Conservation (phyloP, 2,888 invertebrate genomes). For the Congeria kusceri region DNA sequence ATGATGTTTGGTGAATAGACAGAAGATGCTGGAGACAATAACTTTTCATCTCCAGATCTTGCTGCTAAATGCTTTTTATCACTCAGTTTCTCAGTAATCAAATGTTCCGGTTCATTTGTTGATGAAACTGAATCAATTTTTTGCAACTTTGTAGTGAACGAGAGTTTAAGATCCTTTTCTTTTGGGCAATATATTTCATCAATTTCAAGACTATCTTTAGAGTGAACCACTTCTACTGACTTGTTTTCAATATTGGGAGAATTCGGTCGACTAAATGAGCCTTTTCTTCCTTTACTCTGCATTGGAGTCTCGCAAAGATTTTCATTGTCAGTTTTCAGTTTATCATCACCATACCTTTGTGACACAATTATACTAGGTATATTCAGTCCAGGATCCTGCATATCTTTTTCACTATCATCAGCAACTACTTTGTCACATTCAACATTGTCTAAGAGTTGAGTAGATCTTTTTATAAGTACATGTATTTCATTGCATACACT, state of each 20-base stretch:
- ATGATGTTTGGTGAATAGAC: conserved; percentile 69
- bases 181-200: conserved; percentile 71
- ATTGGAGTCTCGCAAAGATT: neutral
- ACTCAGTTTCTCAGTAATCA: conserved; percentile 40
- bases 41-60: conserved; percentile 42
- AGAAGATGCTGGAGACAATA: conserved; percentile 60
- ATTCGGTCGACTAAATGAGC: conserved; percentile 16
- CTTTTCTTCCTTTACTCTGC: conserved; percentile 3
- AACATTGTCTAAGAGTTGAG: neutral
- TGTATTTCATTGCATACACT: conserved; percentile 8
- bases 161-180: neutral
- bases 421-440: neutral
- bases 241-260: conserved; percentile 36
- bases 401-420: neutral
- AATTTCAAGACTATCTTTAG: conserved; percentile 74
- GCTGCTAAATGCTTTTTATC: neutral
- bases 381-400: neutral
- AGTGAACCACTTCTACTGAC: conserved; percentile 11
- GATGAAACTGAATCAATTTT: conserved; percentile 24
- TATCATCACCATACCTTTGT: conserved; percentile 25
- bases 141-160: neutral
- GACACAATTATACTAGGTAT: conserved; percentile 64
- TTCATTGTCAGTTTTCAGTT: neutral
- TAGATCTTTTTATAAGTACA: neutral
- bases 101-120: neutral